Evolutionary conservation across 2,888 invertebrate species (phyloP).

Genomic region (Sicus ferrugineus): DNA sequence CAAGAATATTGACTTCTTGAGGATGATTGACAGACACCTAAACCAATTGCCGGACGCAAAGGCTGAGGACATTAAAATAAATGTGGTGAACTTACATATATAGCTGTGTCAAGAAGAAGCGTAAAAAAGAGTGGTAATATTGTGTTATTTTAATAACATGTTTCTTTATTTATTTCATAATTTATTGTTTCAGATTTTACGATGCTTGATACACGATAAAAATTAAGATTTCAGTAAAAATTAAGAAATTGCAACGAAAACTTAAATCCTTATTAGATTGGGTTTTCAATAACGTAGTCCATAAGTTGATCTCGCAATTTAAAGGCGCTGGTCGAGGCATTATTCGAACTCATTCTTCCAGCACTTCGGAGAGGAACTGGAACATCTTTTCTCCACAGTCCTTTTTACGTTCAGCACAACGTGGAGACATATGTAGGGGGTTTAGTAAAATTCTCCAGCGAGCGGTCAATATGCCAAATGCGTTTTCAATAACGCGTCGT

Average conservation of each 20-base stretch:
- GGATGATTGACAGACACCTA: background rate
- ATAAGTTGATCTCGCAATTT: background rate
- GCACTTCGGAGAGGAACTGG: background rate
- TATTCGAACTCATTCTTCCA: background rate
- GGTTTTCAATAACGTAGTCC: background rate
- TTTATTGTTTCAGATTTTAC: too few species aligned
- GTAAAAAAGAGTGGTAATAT: background rate
- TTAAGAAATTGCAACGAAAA: too few species aligned
- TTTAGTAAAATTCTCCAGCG: slow-evolving; percentile 31
- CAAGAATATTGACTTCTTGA: too few species aligned
- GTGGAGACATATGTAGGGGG: slow-evolving; percentile 34
- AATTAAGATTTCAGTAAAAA: too few species aligned
- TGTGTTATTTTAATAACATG: too few species aligned
- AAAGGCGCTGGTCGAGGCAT: background rate
- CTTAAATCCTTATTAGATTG: too few species aligned
- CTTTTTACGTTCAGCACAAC: slow-evolving; percentile 33
- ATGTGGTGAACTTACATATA: background rate
- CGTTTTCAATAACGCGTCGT: background rate
- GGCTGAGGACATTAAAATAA: background rate
- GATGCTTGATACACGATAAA: too few species aligned
- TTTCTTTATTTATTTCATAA: too few species aligned
- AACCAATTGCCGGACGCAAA: background rate
- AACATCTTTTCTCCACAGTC: background rate
- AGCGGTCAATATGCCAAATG: slow-evolving; percentile 15
- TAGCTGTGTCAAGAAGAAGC: too few species aligned